These are phyloP conservation scores for zebrafish (Danio rerio) DNA, from an alignment of 2,113 vertebrate species.

Conservation along the genomic window GRCz12tu NC_133199.1:38755001-38755500, in stretches of 20 bases:
- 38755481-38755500: constrained; percentile 22
- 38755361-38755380: constrained; percentile 52
- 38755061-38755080: constrained; percentile 88
- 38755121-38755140: constrained; percentile 34
- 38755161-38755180: constrained; percentile 85
- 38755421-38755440: constrained; percentile 23
- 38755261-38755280: constrained; percentile 69
- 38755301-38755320: constrained; percentile 72
- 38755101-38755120: constrained; percentile 76
- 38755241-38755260: constrained; percentile 68
- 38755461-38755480: not conserved
- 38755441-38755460: constrained; percentile 27
- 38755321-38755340: constrained; percentile 61
- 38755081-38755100: constrained; percentile 89
- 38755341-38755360: constrained; percentile 65
- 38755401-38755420: constrained; percentile 22
- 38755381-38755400: constrained; percentile 51
- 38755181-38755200: constrained; percentile 79
- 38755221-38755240: constrained; percentile 78
- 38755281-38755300: constrained; percentile 75
- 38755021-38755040: constrained; percentile 87
- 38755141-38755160: constrained; percentile 86
- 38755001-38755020: constrained; percentile 89
- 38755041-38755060: constrained; percentile 87
- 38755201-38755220: constrained; percentile 77